Evolutionary conservation across 2,888 invertebrate species (phyloP).

Genomic region (Patella caerulea): DNA sequence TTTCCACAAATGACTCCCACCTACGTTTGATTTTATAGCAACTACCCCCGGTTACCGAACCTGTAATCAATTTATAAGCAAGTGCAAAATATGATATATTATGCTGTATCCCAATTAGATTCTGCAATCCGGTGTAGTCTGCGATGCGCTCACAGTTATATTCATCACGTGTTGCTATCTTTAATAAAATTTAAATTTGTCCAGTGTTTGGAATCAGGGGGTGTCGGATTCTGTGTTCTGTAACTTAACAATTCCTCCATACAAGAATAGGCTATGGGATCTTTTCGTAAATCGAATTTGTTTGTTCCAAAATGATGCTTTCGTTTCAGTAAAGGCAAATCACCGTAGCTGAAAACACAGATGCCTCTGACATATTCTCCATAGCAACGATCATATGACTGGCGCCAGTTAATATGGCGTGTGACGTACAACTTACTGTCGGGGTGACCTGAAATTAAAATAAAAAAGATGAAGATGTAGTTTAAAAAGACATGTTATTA

Average conservation of each 20-base stretch:
- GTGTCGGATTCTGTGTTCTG: constrained; percentile 31
- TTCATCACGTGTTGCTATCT: too few species aligned
- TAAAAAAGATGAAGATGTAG: constrained; percentile 18
- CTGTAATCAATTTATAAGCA: too few species aligned
- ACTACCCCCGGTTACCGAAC: too few species aligned
- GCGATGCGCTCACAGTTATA: too few species aligned
- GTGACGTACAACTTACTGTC: constrained; percentile 38
- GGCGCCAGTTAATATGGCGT: constrained; percentile 46
- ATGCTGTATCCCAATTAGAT: too few species aligned
- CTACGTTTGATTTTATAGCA: too few species aligned
- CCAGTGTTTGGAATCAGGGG: too few species aligned
- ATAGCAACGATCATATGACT: constrained; percentile 20
- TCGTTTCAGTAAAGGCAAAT: constrained; percentile 51
- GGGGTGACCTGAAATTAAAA: constrained; percentile 37
- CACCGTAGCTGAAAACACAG: constrained; percentile 58
- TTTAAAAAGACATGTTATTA: too few species aligned
- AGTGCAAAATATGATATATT: too few species aligned
- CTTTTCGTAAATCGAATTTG: constrained; percentile 63
- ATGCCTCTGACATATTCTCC: constrained; percentile 45
- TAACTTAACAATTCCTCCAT: constrained; percentile 54
- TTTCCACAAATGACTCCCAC: too few species aligned
- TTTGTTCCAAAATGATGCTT: constrained; percentile 65
- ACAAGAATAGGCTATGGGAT: constrained; percentile 63
- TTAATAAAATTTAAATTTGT: too few species aligned
- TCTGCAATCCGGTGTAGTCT: too few species aligned